Percentiles rank a stretch among this genome's conserved stretches.
phyloP scores from a whole-genome alignment of 1,140 invertebrate species.

The Cydia strobilella region DNA sequence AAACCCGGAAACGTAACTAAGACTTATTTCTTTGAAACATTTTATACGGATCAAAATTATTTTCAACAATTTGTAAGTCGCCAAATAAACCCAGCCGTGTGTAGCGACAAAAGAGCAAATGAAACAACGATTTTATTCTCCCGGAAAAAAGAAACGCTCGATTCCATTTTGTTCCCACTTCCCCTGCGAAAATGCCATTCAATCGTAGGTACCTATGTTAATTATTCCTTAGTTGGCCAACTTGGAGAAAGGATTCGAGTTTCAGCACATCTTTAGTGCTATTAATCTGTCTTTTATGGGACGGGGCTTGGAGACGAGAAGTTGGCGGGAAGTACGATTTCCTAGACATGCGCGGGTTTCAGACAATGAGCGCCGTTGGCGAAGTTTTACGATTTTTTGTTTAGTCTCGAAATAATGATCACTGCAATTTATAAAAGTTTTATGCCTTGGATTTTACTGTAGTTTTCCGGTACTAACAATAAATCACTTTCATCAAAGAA shows the following conservation, averaged over 20 bases:
- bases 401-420: background rate
- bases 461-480: background rate
- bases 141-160: slow-evolving; percentile 48
- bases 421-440: background rate
- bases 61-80: background rate
- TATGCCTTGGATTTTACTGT: background rate
- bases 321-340: slow-evolving; percentile 42
- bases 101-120: slow-evolving; percentile 50
- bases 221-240: slow-evolving; percentile 35
- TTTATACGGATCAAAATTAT: background rate
- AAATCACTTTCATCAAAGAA: background rate
- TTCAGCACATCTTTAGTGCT: slow-evolving; percentile 53
- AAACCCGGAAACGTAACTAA: too few species aligned
- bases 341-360: slow-evolving; percentile 44
- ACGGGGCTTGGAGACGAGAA: slow-evolving; percentile 34
- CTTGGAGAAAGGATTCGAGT: slow-evolving; percentile 43
- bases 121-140: slow-evolving; percentile 59
- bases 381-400: slow-evolving; percentile 21
- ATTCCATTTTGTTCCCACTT: slow-evolving; percentile 55
- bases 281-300: slow-evolving; percentile 50
- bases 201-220: slow-evolving; percentile 41
- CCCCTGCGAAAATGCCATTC: slow-evolving; percentile 55
- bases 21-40: too few species aligned
- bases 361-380: slow-evolving; percentile 45
- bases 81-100: slow-evolving; percentile 32